Evolutionary conservation across 2,797 vertebrate genomes (phyloP).

Genomic region (Oceanodroma leucorhoa): DNA sequence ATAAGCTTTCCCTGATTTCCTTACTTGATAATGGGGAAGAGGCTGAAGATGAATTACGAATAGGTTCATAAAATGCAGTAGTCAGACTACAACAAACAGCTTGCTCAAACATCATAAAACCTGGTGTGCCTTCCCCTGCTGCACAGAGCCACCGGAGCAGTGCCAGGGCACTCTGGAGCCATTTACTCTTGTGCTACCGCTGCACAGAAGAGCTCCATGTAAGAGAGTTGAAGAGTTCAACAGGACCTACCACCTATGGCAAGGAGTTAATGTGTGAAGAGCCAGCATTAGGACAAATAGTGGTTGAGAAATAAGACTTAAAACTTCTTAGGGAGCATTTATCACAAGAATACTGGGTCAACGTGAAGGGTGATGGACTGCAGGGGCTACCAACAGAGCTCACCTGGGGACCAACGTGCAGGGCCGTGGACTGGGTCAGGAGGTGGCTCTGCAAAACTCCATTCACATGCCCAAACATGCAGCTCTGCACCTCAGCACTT

Average conservation of each 20-base stretch:
- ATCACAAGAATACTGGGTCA: not conserved
- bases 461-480: rapidly evolving
- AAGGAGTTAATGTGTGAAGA: not conserved
- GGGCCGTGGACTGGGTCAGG: not conserved
- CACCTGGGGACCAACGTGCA: rapidly evolving
- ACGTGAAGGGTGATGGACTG: not conserved
- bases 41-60: not conserved
- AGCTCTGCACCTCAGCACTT: rapidly evolving
- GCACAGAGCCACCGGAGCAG: not conserved
- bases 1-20: not conserved
- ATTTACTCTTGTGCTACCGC: not conserved
- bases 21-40: not conserved
- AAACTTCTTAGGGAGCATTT: not conserved
- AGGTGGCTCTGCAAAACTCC: not conserved
- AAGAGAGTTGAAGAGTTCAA: not conserved
- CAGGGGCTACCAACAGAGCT: not conserved
- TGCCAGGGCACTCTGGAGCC: not conserved
- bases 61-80: not conserved
- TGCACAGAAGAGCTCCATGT: not conserved
- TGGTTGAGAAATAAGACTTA: not conserved
- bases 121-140: too few relatives aligned
- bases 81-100: not conserved
- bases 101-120: not conserved
- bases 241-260: not conserved
- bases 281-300: not conserved